Evolutionary conservation across 2,113 vertebrate genomes (phyloP), one percentile per base, ranked within the genome.

Genomic region (Syngnathus typhle): DNA sequence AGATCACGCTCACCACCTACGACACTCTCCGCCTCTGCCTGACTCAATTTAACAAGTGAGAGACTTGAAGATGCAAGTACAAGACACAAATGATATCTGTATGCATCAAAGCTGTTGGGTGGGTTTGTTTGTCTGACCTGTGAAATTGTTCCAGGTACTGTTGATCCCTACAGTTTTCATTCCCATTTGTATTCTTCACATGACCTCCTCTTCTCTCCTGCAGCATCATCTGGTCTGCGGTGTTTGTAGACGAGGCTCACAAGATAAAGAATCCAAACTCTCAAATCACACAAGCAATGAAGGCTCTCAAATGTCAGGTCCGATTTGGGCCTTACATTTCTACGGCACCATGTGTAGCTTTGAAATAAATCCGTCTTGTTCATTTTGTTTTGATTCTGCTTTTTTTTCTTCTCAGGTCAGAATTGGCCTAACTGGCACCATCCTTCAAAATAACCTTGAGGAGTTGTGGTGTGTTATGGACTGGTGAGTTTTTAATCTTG

Each of bases 381-480:
- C 19, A 3, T 63, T 61, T 61, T 21, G 11, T 60, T 10, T 41
- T 60, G 8, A 60, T 60, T 39, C 19, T 41, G 4, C 10, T 43
- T 43, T 71, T 69, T 79, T 71, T 70, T 79, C 44, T 69, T 79
- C 90, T 73, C 74, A 55, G 73, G 79, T 96, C 79, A 93, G 96
- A 72, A 90, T 99, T 69, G 97, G 97, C 67, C 93, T 99, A 78
- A 98, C 97, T 65, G 97, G 96, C 72, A 99, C 97, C 58, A 91
- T 98, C 84, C 91, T 98, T 71, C 96, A 99, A 82, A 99, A 99
- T 75, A 96, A 95, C 81, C 94, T 98, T 82, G 94, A 96, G 62
- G 97, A 99, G 64, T 89, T 99, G 73, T 98, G 96, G 96, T 98
- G 95, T 91, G 94, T 99, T 69, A 94, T 97, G 93, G 95, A 98